These are phyloP conservation scores for Nibea albiflora DNA, from an alignment of 2,113 vertebrate genomes.

Conservation along the genomic window DNA sequence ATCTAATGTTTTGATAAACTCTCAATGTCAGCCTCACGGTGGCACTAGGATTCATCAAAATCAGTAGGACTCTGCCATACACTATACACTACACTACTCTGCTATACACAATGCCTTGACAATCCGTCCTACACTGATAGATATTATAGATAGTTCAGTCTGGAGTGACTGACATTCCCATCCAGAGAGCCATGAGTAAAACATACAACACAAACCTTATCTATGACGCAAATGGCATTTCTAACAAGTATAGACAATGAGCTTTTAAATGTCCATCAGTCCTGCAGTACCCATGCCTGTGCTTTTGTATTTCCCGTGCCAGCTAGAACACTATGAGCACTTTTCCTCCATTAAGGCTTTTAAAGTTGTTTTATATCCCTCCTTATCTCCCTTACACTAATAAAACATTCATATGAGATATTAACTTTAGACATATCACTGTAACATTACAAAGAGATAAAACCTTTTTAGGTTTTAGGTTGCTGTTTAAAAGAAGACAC, in stretches of 20 bases:
- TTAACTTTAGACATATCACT: not conserved
- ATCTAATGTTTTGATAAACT: not conserved
- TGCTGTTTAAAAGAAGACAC: constrained; percentile 22
- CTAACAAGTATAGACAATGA: not conserved
- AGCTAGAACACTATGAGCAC: not conserved
- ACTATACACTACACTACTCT: no score
- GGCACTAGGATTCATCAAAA: not conserved
- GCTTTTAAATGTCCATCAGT: constrained; percentile 3
- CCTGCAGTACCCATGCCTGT: not conserved
- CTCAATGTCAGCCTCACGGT: not conserved
- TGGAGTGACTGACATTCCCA: not conserved
- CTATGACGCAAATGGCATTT: not conserved
- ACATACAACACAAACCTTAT: constrained; percentile 14
- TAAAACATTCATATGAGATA: constrained; percentile 34
- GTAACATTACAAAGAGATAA: not conserved
- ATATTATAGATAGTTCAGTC: not conserved
- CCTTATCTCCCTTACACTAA: not conserved
- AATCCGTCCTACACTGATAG: not conserved
- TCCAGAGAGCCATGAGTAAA: not conserved
- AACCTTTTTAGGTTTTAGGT: constrained; percentile 39
- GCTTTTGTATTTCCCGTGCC: not conserved
- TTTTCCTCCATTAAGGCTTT: constrained; percentile 43
- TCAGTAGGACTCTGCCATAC: not conserved
- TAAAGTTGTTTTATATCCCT: constrained; percentile 30
- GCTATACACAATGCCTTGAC: no score